These are phyloP conservation scores for Ciconia boyciana DNA, from an alignment of 2,113 vertebrate genomes.

Conservation along the genomic window DNA sequence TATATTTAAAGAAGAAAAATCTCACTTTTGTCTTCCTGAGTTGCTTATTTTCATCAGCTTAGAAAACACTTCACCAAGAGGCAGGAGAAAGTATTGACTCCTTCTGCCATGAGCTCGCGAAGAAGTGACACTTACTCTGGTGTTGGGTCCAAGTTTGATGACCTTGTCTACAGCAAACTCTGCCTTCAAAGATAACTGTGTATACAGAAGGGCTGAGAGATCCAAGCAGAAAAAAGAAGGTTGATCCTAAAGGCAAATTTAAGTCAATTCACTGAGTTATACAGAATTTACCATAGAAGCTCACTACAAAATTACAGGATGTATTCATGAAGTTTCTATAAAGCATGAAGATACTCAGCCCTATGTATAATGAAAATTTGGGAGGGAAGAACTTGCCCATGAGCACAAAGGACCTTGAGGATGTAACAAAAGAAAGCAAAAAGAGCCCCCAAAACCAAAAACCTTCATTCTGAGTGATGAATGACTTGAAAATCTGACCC, in stretches of 20 bases:
- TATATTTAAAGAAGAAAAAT: not conserved
- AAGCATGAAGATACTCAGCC: not conserved
- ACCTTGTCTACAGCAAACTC: not conserved
- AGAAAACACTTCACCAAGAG: not conserved
- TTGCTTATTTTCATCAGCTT: not conserved
- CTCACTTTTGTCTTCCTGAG: not conserved
- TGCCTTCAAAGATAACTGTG: not conserved
- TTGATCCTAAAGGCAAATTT: not conserved
- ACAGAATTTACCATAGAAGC: not conserved
- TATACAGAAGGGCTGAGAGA: not conserved
- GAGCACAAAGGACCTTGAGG: not conserved
- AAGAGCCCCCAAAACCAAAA: not conserved
- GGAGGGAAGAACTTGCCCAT: not conserved
- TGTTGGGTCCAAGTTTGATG: not conserved
- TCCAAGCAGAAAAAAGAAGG: not conserved
- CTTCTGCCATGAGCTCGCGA: not conserved
- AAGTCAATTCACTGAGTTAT: not conserved
- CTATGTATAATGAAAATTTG: not conserved
- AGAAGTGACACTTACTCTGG: not conserved
- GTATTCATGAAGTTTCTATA: not conserved
- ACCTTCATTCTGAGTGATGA: not conserved
- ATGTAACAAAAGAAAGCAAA: not conserved
- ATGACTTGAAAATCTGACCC: not conserved
- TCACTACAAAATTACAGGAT: not conserved
- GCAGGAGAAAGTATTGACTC: not conserved